Percentiles rank a stretch among this genome's conserved stretches.
Conservation (phyloP, 2,888 invertebrate species). For the Lucinisca nassula region DNA sequence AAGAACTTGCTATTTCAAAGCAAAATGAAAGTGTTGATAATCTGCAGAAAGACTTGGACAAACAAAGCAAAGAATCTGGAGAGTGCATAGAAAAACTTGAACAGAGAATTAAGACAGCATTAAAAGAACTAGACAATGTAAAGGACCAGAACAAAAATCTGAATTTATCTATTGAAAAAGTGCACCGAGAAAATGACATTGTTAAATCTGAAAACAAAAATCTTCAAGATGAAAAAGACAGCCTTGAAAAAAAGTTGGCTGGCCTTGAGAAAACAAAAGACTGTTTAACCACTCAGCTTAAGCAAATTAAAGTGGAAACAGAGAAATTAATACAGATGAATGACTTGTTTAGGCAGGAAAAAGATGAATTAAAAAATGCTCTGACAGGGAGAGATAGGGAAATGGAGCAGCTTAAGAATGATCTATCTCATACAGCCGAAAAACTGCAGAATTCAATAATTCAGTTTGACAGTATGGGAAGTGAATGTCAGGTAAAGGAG, state of each 20-base stretch:
- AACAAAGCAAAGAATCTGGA: slow-evolving; percentile 42
- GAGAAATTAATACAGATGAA: slow-evolving; percentile 65
- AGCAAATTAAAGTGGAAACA: slow-evolving; percentile 55
- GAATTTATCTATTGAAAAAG: slow-evolving; percentile 59
- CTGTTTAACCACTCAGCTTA: slow-evolving; percentile 32
- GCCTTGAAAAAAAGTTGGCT: slow-evolving; percentile 48
- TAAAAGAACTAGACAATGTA: slow-evolving; percentile 53
- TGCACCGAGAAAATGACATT: slow-evolving; percentile 64
- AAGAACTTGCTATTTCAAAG: slow-evolving; percentile 49
- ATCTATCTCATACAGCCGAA: slow-evolving; percentile 42
- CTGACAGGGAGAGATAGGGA: slow-evolving; percentile 53
- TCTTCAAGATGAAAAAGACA: slow-evolving; percentile 54
- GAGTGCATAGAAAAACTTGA: slow-evolving; percentile 36
- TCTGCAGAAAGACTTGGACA: slow-evolving; percentile 58
- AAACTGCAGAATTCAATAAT: slow-evolving; percentile 36
- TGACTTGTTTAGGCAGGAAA: slow-evolving; percentile 64
- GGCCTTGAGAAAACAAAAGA: slow-evolving; percentile 61
- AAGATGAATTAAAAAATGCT: slow-evolving; percentile 54
- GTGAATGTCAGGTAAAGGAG: slow-evolving; percentile 8
- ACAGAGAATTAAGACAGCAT: slow-evolving; percentile 42
- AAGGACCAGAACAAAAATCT: slow-evolving; percentile 70
- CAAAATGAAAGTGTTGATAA: slow-evolving; percentile 46
- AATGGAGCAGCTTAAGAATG: slow-evolving; percentile 41
- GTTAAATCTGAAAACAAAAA: slow-evolving; percentile 62
- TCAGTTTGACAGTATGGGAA: slow-evolving; percentile 30